Percentiles rank a stretch among this genome's conserved stretches.
Conservation (phyloP, 2,113 vertebrate genomes). For the Malaclemys terrapin region DNA sequence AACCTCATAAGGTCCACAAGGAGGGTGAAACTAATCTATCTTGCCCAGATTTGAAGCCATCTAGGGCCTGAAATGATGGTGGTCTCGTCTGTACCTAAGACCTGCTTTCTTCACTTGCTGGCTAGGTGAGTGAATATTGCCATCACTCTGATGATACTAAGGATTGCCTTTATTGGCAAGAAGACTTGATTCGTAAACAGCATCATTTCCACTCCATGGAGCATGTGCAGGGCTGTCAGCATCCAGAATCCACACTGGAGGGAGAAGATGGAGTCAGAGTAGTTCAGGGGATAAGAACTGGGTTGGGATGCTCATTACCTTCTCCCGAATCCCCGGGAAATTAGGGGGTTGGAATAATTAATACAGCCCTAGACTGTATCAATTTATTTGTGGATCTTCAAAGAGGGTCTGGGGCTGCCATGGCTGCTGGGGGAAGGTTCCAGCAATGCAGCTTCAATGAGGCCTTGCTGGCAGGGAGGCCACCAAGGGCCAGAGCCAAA, state of each 20-base stretch:
- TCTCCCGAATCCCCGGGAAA: not conserved
- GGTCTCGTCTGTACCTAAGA: not conserved
- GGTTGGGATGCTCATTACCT: not conserved
- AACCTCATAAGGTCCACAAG: not conserved
- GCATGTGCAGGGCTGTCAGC: rapidly evolving
- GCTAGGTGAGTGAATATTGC: not conserved
- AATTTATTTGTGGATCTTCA: not conserved
- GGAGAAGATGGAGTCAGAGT: not conserved
- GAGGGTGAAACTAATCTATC: not conserved
- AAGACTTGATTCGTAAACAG: not conserved
- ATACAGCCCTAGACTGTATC: not conserved
- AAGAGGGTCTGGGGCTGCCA: rapidly evolving
- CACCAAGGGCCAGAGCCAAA: not conserved
- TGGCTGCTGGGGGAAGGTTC: not conserved
- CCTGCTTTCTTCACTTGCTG: not conserved
- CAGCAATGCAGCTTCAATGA: not conserved
- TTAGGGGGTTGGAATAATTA: not conserved
- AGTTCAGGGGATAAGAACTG: not conserved
- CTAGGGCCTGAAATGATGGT: not conserved
- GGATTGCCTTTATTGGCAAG: not conserved
- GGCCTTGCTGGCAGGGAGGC: not conserved
- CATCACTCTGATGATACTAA: not conserved
- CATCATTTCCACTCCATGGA: rapidly evolving
- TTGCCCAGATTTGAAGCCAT: not conserved
- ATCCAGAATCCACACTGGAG: rapidly evolving